Conservation (phyloP, 2,888 invertebrate genomes). For the Xestia xanthographa region DNA sequence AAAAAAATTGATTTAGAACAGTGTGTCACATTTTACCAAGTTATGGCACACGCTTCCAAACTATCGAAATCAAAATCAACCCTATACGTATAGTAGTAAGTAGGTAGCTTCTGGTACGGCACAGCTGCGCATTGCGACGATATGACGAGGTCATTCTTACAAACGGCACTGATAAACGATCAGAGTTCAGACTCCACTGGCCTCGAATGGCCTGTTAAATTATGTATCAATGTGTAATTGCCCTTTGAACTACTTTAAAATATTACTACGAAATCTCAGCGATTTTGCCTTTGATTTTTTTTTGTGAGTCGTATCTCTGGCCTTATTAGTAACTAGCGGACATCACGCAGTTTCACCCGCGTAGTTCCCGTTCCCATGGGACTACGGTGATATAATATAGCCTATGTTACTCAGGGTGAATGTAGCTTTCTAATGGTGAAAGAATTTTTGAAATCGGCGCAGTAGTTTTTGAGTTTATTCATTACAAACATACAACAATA, state of each 20-base stretch:
- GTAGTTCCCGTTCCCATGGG: no score
- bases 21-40: conserved; percentile 8
- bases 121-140: conserved; percentile 81
- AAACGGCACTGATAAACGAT: conserved; percentile 73
- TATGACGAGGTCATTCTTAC: conserved; percentile 77
- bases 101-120: conserved; percentile 51
- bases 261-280: conserved; percentile 30
- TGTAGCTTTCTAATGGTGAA: no score
- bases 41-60: conserved; percentile 22
- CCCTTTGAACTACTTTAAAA: conserved; percentile 50
- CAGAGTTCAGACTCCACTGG: conserved; percentile 70
- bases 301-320: neutral
- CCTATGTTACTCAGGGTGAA: no score
- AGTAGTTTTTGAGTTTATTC: no score
- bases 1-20: no score
- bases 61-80: conserved; percentile 59
- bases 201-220: conserved; percentile 66
- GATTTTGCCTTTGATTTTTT: conserved; percentile 16
- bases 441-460: no score
- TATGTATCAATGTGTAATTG: conserved; percentile 57
- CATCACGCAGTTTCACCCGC: no score
- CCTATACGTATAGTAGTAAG: conserved; percentile 39
- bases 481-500: no score
- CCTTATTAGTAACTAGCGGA: no score
- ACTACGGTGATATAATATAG: no score